phyloP scores from a whole-genome alignment of 2,113 vertebrate genomes.

The Eidolon helvum region DNA sequence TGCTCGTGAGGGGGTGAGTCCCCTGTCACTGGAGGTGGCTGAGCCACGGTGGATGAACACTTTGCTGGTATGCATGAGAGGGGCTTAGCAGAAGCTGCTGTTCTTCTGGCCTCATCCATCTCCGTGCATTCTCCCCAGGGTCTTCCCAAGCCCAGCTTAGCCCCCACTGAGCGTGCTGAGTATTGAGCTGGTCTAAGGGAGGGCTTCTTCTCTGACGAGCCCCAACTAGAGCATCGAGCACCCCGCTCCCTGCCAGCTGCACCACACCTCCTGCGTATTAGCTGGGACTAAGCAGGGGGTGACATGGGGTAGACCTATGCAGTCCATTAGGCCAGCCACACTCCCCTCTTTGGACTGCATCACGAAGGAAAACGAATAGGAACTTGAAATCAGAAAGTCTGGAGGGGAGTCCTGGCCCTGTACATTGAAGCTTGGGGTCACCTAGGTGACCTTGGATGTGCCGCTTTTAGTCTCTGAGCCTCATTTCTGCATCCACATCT shows the following conservation, averaged over 20 bases:
- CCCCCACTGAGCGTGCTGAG: accelerated
- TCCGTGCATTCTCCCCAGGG: background rate
- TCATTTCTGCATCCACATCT: background rate
- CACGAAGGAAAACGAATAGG: background rate
- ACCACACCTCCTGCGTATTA: accelerated
- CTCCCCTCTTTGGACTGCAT: background rate
- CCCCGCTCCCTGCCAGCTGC: background rate
- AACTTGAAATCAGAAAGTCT: background rate
- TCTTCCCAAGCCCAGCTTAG: background rate
- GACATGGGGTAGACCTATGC: background rate
- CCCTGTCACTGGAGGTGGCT: accelerated
- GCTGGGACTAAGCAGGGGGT: background rate
- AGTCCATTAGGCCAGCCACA: background rate
- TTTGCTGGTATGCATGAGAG: background rate
- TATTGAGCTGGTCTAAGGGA: background rate
- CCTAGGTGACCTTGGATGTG: background rate
- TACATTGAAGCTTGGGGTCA: background rate
- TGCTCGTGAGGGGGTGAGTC: background rate
- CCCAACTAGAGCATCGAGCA: background rate
- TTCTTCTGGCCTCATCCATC: background rate
- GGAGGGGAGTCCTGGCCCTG: background rate
- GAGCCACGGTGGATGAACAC: background rate
- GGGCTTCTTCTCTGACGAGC: background rate
- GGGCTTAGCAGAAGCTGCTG: background rate
- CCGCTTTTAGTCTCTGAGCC: background rate